A percentile compares a stretch with the other conserved stretches of the same genome.
Evolutionary conservation across 1,140 invertebrate species (phyloP).

Genomic region (Rhizoglyphus robini): DNA sequence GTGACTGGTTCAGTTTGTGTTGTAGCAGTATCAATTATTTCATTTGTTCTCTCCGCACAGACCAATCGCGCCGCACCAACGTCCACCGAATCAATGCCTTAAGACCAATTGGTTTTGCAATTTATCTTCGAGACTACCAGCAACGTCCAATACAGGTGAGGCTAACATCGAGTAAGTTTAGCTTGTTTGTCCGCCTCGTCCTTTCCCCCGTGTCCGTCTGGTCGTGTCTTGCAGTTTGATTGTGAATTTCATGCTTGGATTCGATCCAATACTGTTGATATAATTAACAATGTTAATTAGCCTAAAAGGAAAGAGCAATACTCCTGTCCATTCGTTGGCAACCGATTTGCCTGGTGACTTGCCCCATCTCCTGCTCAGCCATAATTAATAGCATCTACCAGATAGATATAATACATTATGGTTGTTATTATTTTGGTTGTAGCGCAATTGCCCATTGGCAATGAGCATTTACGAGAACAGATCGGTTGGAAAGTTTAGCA

Average conservation of each 20-base stretch:
- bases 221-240: background rate
- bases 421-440: too few species aligned
- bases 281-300: background rate
- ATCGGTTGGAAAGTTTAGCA: too few species aligned
- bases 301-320: background rate
- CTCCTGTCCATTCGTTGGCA: background rate
- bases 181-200: background rate
- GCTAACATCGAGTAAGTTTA: conserved; percentile 10
- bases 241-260: conserved; percentile 8
- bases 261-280: background rate
- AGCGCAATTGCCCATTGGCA: too few species aligned
- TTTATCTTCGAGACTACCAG: conserved; percentile 1
- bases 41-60: background rate
- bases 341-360: too few species aligned
- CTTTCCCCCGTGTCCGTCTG: background rate
- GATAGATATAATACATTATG: too few species aligned
- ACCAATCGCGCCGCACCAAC: background rate
- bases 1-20: too few species aligned
- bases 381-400: background rate
- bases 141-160: background rate
- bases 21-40: too few species aligned
- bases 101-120: background rate
- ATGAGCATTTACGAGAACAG: too few species aligned
- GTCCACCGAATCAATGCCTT: background rate
- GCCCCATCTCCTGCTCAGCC: too few species aligned